Evolutionary conservation across 2,888 invertebrate species (phyloP).

Genomic region (Nephrotoma appendiculata): DNA sequence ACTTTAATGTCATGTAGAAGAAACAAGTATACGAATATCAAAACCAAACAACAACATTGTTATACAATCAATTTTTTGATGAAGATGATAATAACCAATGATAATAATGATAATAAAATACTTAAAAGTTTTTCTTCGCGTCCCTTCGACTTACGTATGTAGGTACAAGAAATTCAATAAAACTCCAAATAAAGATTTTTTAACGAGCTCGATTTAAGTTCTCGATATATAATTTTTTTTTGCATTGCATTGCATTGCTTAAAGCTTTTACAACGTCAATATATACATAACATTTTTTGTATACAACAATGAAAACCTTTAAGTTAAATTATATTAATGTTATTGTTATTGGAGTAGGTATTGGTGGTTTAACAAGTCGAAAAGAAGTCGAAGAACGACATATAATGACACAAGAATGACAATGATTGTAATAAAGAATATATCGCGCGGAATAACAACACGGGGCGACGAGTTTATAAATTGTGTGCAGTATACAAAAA

Average conservation of each 20-base stretch:
- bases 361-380: not conserved
- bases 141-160: not conserved
- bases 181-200: not conserved
- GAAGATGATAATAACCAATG: not conserved
- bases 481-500: not conserved
- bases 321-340: not conserved
- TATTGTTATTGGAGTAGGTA: not conserved
- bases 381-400: not conserved
- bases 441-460: not conserved
- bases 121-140: not conserved
- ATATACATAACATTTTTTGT: not conserved
- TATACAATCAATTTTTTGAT: not conserved
- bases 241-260: not conserved
- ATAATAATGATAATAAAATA: not conserved
- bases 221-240: not conserved
- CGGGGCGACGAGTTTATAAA: not conserved
- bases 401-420: not conserved
- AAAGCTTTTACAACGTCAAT: not conserved
- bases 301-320: not conserved
- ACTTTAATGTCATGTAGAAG: not conserved
- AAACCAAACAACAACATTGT: not conserved
- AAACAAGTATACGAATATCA: not conserved
- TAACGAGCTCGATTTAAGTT: not conserved
- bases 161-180: not conserved
- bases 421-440: not conserved